phyloP scores from a whole-genome alignment of 2,113 vertebrate species.

The Reinhardtius hippoglossoides region DNA sequence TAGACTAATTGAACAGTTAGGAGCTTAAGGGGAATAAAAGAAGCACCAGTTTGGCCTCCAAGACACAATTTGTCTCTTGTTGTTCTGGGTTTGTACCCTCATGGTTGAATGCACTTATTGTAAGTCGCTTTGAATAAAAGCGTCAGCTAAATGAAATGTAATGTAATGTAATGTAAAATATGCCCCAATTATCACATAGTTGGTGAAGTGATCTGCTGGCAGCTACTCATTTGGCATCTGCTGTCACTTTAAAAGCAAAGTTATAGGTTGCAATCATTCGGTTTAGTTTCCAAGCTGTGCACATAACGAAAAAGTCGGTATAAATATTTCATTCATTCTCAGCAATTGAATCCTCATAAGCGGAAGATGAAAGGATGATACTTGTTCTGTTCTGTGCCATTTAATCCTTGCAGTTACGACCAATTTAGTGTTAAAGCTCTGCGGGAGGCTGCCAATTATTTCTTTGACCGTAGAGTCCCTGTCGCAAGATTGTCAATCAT shows the following conservation, averaged over 20 bases:
- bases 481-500: background rate
- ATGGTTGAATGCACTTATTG: too few relatives aligned
- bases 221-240: background rate
- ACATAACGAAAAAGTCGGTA: background rate
- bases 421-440: conserved; percentile 26
- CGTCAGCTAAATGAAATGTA: too few relatives aligned
- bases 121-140: too few relatives aligned
- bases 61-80: too few relatives aligned
- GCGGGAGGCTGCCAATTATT: conserved; percentile 23
- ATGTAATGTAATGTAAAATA: too few relatives aligned
- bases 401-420: conserved; percentile 21
- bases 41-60: too few relatives aligned
- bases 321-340: conserved; percentile 5
- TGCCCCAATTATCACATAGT: background rate
- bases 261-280: background rate
- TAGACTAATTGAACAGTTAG: too few relatives aligned
- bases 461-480: conserved; percentile 23
- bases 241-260: background rate
- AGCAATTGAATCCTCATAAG: background rate
- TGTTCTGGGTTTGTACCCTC: too few relatives aligned
- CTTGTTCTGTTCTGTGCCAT: conserved; percentile 10
- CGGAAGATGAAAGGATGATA: conserved; percentile 14
- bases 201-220: conserved; percentile 25
- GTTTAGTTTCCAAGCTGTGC: background rate
- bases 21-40: too few relatives aligned